Conservation (phyloP, 2,113 vertebrate genomes). For the Syngnathus scovelli region DNA sequence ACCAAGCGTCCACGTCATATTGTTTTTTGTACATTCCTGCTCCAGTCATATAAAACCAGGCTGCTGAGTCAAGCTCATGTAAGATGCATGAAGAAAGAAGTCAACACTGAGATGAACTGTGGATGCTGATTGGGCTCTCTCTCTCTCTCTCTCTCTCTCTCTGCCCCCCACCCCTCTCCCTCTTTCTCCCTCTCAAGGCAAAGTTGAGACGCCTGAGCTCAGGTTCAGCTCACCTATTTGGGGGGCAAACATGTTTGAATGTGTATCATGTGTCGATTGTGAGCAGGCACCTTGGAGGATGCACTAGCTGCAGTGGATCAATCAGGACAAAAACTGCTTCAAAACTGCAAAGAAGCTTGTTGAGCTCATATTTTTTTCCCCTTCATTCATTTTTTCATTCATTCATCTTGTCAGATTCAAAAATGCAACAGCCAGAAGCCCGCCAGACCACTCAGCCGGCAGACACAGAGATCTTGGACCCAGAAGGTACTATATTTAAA, state of each 20-base stretch:
- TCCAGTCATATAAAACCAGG: constrained; percentile 3
- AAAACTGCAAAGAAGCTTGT: background rate
- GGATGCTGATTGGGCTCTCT: constrained; percentile 41
- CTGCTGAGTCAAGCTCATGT: constrained; percentile 6
- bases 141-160: constrained; percentile 12
- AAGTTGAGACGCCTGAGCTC: constrained; percentile 41
- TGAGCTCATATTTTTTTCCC: background rate
- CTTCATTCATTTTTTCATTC: background rate
- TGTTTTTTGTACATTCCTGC: too few relatives aligned
- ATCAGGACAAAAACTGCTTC: background rate
- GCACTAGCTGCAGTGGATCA: constrained; percentile 23
- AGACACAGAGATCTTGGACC: constrained; percentile 33
- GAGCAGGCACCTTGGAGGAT: constrained; percentile 8
- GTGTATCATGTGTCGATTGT: background rate
- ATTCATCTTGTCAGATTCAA: constrained; percentile 9
- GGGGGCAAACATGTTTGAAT: constrained; percentile 4
- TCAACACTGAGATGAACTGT: constrained; percentile 16
- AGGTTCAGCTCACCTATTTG: constrained; percentile 5
- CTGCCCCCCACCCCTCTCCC: constrained; percentile 10
- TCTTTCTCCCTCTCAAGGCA: constrained; percentile 9
- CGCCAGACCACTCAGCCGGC: constrained; percentile 36
- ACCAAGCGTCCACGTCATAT: background rate
- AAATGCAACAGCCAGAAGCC: constrained; percentile 61
- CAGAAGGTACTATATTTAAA: constrained; percentile 53
- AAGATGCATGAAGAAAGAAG: constrained; percentile 25